Conservation (phyloP, 2,113 vertebrate genomes). For the Cyprinus carpio region DNA sequence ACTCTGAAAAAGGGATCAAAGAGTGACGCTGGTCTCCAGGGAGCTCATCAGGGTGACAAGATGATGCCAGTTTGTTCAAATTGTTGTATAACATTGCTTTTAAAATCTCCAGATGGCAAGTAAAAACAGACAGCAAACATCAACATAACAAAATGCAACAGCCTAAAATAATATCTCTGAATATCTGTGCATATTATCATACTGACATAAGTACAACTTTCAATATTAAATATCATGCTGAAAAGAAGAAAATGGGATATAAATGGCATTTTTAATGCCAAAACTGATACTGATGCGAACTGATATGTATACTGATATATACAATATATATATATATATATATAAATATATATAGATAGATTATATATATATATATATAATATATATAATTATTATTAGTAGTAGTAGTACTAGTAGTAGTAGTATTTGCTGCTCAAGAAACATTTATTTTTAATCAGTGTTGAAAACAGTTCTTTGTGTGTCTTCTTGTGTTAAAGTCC, state of each 20-base stretch:
- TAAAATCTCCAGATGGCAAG: slow-evolving; percentile 28
- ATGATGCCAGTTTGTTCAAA: slow-evolving; percentile 27
- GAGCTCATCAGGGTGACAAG: slow-evolving; percentile 39
- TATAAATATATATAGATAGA: too few relatives aligned
- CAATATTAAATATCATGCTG: not conserved
- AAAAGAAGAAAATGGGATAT: not conserved
- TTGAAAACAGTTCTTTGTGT: too few relatives aligned
- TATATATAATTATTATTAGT: too few relatives aligned
- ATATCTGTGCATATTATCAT: not conserved
- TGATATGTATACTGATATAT: too few relatives aligned
- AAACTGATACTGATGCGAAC: too few relatives aligned
- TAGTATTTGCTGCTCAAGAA: too few relatives aligned
- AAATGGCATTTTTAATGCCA: not conserved
- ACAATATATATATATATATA: too few relatives aligned
- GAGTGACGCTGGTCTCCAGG: not conserved
- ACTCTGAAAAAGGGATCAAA: slow-evolving; percentile 15
- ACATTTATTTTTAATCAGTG: too few relatives aligned
- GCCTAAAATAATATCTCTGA: not conserved
- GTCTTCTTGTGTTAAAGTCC: too few relatives aligned
- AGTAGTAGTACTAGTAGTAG: too few relatives aligned
- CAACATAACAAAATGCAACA: slow-evolving; percentile 7
- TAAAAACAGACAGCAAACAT: slow-evolving; percentile 22
- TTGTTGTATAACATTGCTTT: slow-evolving; percentile 29
- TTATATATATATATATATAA: too few relatives aligned
- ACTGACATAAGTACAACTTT: not conserved